Base-by-base conservation (phyloP, 92 coral and sea anemone species). In the Montipora capitata region DNA sequence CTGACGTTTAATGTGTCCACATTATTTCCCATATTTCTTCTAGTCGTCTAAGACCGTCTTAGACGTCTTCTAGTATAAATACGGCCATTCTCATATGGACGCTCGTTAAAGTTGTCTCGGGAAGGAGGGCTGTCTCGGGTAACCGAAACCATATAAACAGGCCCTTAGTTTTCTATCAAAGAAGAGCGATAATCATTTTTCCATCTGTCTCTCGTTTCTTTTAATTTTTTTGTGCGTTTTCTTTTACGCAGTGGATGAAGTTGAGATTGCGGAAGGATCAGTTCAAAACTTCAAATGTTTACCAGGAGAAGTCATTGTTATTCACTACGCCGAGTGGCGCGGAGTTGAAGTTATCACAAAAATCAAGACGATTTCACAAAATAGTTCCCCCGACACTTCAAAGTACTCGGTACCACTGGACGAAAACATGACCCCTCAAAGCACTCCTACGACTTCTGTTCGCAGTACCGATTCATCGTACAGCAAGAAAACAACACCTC, bases 281-380 rank as follows among this genome's bases (percentile, higher is more conserved):
- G 3, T 3, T 7, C 76, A 17, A 68, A 68, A 27, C 54, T 68
- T 81, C 40, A 5, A 15, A 2, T 81, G 85, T 68, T 76, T 76
- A 14, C 17, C 10, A 40, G 76, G 76, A 4, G 8, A 81, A 35
- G 85, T 81, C 2, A 43, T 81, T 48, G 85, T 81, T 51, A 3
- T 68, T 18, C 85, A 81, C 52, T 42, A 71, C 10, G 51, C 40
- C 6, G 85, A 81, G 68, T 81, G 85, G 85, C 52, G 51, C 7
- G 85, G 85, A 68, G n/a, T 68, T 7, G 85, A 81, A 81, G 49
- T 43, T 52, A 67, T 81, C 15, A 38, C 68, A 4, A 67, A 67
- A 68, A 81, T 4, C 38, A 63, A 67, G 13, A 81, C 76, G 13
- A 68, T 67, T 11, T 40, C 82, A 41, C 12, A 57, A 18, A 18